Percentiles rank a stretch among this genome's conserved stretches.
Evolutionary conservation across 2,888 invertebrate genomes (phyloP).

Genomic region (Diplolepis rosae): DNA sequence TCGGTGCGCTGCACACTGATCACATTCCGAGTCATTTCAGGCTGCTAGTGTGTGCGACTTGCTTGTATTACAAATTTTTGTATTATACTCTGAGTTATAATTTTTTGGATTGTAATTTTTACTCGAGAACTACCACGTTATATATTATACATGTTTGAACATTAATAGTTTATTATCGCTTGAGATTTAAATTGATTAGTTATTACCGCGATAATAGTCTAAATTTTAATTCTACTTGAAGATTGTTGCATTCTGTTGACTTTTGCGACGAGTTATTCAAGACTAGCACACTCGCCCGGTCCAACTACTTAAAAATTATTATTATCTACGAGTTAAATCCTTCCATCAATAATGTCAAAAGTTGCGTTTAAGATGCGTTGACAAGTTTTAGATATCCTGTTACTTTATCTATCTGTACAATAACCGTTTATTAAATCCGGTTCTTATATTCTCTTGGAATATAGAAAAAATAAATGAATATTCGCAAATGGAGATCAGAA

Average conservation of each 20-base stretch:
- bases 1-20: constrained; percentile 17
- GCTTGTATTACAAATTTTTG: background rate
- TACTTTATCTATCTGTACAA: constrained; percentile 24
- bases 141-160: constrained; percentile 15
- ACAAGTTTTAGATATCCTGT: constrained; percentile 1
- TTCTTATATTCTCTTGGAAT: constrained; percentile 9
- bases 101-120: background rate
- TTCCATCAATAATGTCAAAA: constrained; percentile 17
- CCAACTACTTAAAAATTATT: constrained; percentile 38
- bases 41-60: constrained; percentile 12
- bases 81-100: background rate
- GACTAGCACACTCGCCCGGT: constrained; percentile 52
- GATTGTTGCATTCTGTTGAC: constrained; percentile 67
- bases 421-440: constrained; percentile 17
- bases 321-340: constrained; percentile 21
- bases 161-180: background rate
- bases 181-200: background rate
- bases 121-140: background rate
- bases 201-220: constrained; percentile 20
- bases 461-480: constrained; percentile 27
- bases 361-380: constrained; percentile 8
- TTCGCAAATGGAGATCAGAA: constrained; percentile 1
- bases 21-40: constrained; percentile 11
- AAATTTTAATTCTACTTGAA: constrained; percentile 44
- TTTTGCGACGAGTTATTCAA: constrained; percentile 38